Evolutionary conservation across 1,140 invertebrate genomes (phyloP), one percentile per base, ranked within the genome.

Genomic region (Eriosoma lanigerum): DNA sequence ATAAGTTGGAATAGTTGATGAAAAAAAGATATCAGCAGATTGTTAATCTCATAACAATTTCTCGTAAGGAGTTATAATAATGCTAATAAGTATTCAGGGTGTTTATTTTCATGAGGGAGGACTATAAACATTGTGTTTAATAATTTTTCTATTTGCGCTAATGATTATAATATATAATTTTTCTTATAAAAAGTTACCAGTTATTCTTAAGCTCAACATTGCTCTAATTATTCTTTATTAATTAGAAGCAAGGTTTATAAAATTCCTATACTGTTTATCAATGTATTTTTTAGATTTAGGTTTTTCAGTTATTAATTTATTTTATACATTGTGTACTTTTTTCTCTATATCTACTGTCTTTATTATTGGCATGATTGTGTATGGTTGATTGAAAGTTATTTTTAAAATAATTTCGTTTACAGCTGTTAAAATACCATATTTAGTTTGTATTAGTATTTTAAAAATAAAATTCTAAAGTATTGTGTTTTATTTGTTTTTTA

Each of bases 371-470:
- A 1, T 66, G 62, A 44, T 66, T 66, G 44, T 66, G 32, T 66
- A 66, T 66, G 32, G 21, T 66, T 66, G 38, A 66, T 66, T 66
- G 32, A 66, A 66, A 21, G 62, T 66, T 38, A 21, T 44, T 66
- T 64, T 64, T 32, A 64, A 66, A 15, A 46, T 1, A 21, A 62
- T 26, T 8, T 44, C n/a, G 4, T 64, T 3, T 24, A 44, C 46
- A 44, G 12, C 44, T 44, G 38, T 21, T 1, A 9, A 12, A 13
- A 44, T 21, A 17, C 15, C 66, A 38, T 48, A 70, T 24, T 24
- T 48, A 68, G 24, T 48, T 64, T 64, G 10, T 64, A 9, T 48
- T 46, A 68, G 64, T 48, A 9, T 70, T 26, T 70, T 26, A 48
- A 21, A 50, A 32, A 8, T 13, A 70, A 70, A 70, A 70, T 50